Evolutionary conservation across 2,888 invertebrate species (phyloP).

Genomic region (Tipula unca): DNA sequence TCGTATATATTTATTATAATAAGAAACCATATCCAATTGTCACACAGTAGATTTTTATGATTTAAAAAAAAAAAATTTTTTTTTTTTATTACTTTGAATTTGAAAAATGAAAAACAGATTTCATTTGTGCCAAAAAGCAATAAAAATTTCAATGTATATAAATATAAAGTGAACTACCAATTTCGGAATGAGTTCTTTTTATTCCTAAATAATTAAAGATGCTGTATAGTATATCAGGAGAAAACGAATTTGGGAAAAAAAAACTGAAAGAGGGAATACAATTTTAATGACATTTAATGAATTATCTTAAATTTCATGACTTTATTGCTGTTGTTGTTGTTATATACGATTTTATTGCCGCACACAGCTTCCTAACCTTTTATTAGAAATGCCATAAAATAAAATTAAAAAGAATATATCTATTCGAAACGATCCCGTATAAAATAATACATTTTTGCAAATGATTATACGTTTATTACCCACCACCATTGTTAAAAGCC

Average conservation of each 20-base stretch:
- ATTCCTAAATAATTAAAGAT: background rate
- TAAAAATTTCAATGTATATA: background rate
- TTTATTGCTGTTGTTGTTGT: background rate
- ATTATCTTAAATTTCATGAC: conserved; percentile 14
- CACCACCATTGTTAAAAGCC: background rate
- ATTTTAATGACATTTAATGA: conserved; percentile 14
- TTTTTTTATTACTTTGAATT: background rate
- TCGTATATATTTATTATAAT: background rate
- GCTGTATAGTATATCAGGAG: background rate
- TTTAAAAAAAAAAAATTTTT: background rate
- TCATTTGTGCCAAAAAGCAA: background rate
- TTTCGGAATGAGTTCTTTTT: background rate
- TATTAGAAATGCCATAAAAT: background rate
- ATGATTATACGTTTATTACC: conserved; percentile 3
- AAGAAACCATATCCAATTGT: background rate
- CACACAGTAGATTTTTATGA: background rate
- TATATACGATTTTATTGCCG: background rate
- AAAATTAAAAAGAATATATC: no score
- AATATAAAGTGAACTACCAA: background rate
- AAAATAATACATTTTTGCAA: background rate
- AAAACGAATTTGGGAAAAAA: background rate
- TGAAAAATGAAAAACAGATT: background rate
- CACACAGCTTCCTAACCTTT: background rate
- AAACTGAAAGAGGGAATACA: background rate
- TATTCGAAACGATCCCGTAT: background rate